A percentile compares a stretch with the other conserved stretches of the same genome.
Conservation (phyloP, 1,140 invertebrate genomes). For the Anagrus nilaparvatae region DNA sequence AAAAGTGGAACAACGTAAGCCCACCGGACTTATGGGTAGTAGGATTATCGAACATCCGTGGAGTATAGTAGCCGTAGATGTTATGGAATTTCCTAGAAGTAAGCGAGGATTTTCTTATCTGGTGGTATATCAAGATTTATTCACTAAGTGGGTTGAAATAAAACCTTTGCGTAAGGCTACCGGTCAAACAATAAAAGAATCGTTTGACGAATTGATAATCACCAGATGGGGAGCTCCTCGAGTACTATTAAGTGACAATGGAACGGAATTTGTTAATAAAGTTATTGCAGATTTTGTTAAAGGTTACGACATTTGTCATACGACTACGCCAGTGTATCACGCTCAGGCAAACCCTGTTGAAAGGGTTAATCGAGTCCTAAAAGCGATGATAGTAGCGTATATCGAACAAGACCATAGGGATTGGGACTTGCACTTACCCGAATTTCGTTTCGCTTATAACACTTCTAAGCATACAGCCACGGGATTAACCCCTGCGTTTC, state of each 20-base stretch:
- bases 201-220: too few relatives aligned
- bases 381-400: constrained; percentile 3
- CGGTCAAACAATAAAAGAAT: too few relatives aligned
- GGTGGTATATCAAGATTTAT: constrained; percentile 13
- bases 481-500: constrained; percentile 3
- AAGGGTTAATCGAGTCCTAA: constrained; percentile 1
- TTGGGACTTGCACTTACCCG: constrained; percentile 4
- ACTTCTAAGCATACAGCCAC: constrained; percentile 4
- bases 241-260: constrained; percentile 8
- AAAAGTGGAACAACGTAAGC: background rate
- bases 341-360: constrained; percentile 7
- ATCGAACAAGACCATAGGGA: background rate
- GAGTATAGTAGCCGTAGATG: constrained; percentile 9
- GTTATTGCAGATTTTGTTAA: background rate
- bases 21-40: background rate
- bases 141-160: constrained; percentile 12
- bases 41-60: constrained; percentile 7
- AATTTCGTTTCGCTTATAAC: constrained; percentile 3
- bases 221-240: constrained; percentile 11
- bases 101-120: constrained; percentile 4
- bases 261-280: constrained; percentile 10
- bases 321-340: constrained; percentile 2
- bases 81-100: constrained; percentile 12
- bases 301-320: background rate
- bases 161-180: too few relatives aligned